Conservation (phyloP, 2,888 invertebrate species). For the Ctenicera cuprea region DNA sequence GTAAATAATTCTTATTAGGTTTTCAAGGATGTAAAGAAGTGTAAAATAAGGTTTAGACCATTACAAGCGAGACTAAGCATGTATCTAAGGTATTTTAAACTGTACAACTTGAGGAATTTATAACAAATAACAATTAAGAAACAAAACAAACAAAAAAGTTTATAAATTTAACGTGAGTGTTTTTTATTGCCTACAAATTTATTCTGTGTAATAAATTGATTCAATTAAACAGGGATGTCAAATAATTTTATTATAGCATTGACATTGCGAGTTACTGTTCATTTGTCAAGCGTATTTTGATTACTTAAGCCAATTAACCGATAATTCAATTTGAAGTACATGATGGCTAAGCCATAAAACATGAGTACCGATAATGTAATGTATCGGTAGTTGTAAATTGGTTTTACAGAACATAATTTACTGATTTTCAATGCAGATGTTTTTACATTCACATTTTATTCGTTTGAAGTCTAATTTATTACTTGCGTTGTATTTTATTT, state of each 20-base stretch:
- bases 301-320: slow-evolving; percentile 29
- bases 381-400: slow-evolving; percentile 24
- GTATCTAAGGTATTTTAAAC: no score
- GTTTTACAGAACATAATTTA: slow-evolving; percentile 1
- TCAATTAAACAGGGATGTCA: slow-evolving; percentile 18
- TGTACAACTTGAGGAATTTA: no score
- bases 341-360: slow-evolving; percentile 19
- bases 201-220: slow-evolving; percentile 3
- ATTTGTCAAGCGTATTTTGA: slow-evolving; percentile 29
- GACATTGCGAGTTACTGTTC: slow-evolving; percentile 18
- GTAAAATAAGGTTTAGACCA: no score
- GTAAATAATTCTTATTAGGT: no score
- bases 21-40: no score
- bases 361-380: slow-evolving; percentile 1
- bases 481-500: neutral
- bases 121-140: no score
- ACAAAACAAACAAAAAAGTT: no score
- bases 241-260: slow-evolving; percentile 24
- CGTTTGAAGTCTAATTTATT: neutral
- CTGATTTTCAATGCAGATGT: slow-evolving; percentile 2
- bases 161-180: no score
- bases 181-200: slow-evolving; percentile 6
- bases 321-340: slow-evolving; percentile 28
- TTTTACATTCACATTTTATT: neutral
- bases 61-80: no score